Base-by-base conservation (phyloP, 1,140 invertebrate genomes). In the Calliphora vicina region DNA sequence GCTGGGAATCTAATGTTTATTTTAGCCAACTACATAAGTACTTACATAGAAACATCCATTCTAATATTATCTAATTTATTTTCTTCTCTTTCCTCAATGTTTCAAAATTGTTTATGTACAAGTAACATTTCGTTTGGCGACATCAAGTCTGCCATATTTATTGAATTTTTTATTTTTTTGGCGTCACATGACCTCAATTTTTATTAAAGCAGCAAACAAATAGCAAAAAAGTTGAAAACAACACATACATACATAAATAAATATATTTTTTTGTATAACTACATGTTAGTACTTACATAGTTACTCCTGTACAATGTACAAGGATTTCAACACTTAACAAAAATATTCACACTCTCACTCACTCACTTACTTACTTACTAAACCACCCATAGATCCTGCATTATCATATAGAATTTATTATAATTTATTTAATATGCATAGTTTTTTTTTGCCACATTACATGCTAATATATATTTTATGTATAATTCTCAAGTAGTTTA, bases 101-200 rank as follows among this genome's bases (percentile, higher is more conserved):
- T 20, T 67, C 23, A 67, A 67, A 67, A 67, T 67, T 23, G 17
- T 17, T 17, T 15, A 50, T 67, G 23, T 67, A 2, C 61, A 12
- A 67, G 9, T 25, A 23, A n/a, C 6, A 67, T 67, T 67, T 67
- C 8, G 61, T 23, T 20, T 23, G 61, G 61, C 23, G 61, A 67
- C 61, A 67, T 8, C n/a, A 12, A 67, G 61, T 67, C 61, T 67
- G 23, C n/a, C 61, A 67, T 10, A 12, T 67, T 67, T 67, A 67
- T 67, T 23, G 61, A 67, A 67, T 23, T 23, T 23, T 67, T 1
- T 67, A 25, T 67, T 23, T 67, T 67, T 57, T 67, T 67, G 20
- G 61, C 61, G 61, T 67, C 61, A 25, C 25, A 67, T 67, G 61
- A 67, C 61, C 61, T 67, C n/a, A 67, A 23, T 67, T 67, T n/a